A percentile compares a stretch with the other conserved stretches of the same genome.
These are phyloP conservation scores for Eubucco bourcierii DNA, from an alignment of 2,113 vertebrate genomes.

Conservation along the genomic window DNA sequence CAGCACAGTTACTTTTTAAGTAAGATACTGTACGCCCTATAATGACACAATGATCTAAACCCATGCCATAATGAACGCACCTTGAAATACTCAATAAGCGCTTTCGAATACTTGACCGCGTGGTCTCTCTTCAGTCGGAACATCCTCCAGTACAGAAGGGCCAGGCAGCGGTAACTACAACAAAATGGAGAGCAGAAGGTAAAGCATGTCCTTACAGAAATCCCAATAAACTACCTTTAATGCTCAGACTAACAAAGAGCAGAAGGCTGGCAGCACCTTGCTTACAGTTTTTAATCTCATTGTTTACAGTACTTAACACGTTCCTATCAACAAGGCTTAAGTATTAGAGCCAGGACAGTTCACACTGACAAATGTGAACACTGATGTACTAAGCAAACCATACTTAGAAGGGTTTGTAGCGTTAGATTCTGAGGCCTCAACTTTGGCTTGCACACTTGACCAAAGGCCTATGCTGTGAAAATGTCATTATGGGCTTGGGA, in stretches of 20 bases:
- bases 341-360: background rate
- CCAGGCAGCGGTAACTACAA: constrained; percentile 92
- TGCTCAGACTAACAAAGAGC: background rate
- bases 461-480: background rate
- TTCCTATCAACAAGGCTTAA: background rate
- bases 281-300: background rate
- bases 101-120: constrained; percentile 96
- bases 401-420: background rate
- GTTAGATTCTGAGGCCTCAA: background rate
- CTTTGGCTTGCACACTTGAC: background rate
- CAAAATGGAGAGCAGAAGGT: constrained; percentile 8
- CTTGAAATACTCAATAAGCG: constrained; percentile 96
- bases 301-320: background rate
- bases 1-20: background rate
- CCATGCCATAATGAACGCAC: constrained; percentile 64
- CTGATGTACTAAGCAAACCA: background rate
- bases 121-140: constrained; percentile 96
- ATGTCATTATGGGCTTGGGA: background rate
- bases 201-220: background rate
- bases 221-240: background rate
- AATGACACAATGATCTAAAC: background rate
- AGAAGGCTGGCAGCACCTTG: background rate
- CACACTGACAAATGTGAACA: background rate
- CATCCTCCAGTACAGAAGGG: constrained; percentile 98
- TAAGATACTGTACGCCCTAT: background rate